Conservation (phyloP, 37 sponge, comb jelly and placozoan species). For the Ianthella basta region DNA sequence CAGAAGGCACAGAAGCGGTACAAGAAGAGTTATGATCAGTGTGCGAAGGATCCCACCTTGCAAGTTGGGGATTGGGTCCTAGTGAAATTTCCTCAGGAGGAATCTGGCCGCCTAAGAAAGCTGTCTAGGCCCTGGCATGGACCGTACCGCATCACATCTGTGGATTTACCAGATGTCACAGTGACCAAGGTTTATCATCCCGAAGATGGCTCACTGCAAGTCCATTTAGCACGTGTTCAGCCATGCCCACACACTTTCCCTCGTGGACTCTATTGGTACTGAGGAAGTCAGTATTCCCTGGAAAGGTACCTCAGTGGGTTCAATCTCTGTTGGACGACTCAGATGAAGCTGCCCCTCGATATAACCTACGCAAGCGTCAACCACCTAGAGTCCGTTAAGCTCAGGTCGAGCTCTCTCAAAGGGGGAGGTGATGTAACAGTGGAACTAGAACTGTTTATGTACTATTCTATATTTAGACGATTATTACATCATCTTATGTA, state of each 20-base stretch:
- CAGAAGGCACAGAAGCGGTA: not conserved
- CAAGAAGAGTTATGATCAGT: constrained; percentile 6
- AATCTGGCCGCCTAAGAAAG: constrained; percentile 38
- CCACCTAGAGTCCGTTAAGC: not conserved
- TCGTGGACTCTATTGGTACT: constrained; percentile 31
- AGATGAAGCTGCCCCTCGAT: not conserved
- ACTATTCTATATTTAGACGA: too few relatives aligned
- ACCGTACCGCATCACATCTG: not conserved
- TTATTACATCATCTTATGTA: too few relatives aligned
- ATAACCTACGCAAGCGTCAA: not conserved
- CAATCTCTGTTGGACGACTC: constrained; percentile 10
- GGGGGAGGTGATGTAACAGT: constrained; percentile 25
- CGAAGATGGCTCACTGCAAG: constrained; percentile 22
- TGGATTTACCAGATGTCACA: constrained; percentile 1
- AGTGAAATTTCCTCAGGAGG: constrained; percentile 40
- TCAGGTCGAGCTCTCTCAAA: constrained; percentile 3
- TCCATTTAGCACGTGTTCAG: constrained; percentile 11
- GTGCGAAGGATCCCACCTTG: not conserved
- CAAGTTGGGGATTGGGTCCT: constrained; percentile 35
- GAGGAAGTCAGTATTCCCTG: not conserved
- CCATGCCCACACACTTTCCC: constrained; percentile 23
- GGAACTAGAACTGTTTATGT: too few relatives aligned
- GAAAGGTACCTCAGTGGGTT: constrained; percentile 14
- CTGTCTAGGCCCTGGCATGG: constrained; percentile 38
- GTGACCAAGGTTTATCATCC: constrained; percentile 28